Evolutionary conservation across 2,888 invertebrate genomes (phyloP), one percentile per base, ranked within the genome.

Genomic region (Macrosiphum euphorbiae): DNA sequence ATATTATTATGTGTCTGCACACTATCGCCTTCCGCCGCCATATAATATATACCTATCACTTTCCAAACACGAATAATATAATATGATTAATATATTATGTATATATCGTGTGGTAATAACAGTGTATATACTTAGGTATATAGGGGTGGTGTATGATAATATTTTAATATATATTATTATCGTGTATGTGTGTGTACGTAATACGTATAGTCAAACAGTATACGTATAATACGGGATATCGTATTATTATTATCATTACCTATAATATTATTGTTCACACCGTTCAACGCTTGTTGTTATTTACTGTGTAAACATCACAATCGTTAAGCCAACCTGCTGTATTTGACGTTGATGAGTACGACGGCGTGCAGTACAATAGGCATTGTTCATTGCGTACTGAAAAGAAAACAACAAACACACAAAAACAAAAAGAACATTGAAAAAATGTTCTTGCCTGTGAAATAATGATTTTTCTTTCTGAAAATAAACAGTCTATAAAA

Each of bases 241-340:
- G 20, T 78, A 35, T 67, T 67, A 58, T 61, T 61, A 78, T 78
- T 78, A 78, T 78, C 35, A 35, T 78, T 78, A 78, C 58, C 2
- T 26, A 58, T 78, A 78, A 58, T 78, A 78, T 78, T 78, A 78
- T 35, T 78, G 35, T 78, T 78, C 78, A 78, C 78, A 35, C 78
- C 20, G 78, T 78, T 78, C 78, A 20, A 2, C 44, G 85, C 20
- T 20, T 85, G 86, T 86, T 88, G 55, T 88, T 55, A 47, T 88
- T 88, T 88, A 35, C 55, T 24, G 55, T 55, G 55, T 35, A 55
- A 88, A 88, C 50, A 78, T 78, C 78, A 88, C 41, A 88, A 26
- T 35, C 52, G 88, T 88, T 88, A 55, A 52, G n/a, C 88, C 88
- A 35, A 88, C 50, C n/a, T 35, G 78, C 20, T 35, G 35, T 78